A percentile compares a stretch with the other conserved stretches of the same genome.
These are phyloP conservation scores for Leptobrachium leishanense DNA, from an alignment of 2,113 vertebrate genomes.

Conservation along the genomic window DNA sequence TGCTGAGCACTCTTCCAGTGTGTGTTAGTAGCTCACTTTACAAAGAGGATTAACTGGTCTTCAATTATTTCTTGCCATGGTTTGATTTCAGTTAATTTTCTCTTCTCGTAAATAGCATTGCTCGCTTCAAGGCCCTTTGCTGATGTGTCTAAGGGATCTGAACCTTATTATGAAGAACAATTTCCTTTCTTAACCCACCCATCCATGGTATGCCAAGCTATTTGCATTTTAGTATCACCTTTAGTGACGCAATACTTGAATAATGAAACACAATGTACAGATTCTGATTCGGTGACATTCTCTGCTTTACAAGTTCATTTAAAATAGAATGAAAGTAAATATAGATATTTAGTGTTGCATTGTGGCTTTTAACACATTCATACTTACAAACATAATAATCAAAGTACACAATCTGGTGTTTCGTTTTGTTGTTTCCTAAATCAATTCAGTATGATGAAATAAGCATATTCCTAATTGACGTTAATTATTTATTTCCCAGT, in stretches of 20 bases:
- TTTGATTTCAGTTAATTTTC: conserved; percentile 37
- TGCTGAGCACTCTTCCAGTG: conserved; percentile 26
- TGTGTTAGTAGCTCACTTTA: neutral
- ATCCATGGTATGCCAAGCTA: neutral
- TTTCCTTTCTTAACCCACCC: conserved; percentile 8
- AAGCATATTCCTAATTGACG: too few species aligned
- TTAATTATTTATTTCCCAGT: too few species aligned
- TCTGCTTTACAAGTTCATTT: too few species aligned
- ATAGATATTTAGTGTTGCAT: too few species aligned
- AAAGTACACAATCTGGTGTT: too few species aligned
- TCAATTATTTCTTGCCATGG: conserved; percentile 30
- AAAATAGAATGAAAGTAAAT: too few species aligned
- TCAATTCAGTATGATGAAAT: too few species aligned
- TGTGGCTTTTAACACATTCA: too few species aligned
- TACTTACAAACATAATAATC: too few species aligned
- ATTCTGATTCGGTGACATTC: too few species aligned
- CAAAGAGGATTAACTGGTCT: conserved; percentile 12
- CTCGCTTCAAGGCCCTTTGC: conserved; percentile 6
- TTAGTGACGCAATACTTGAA: neutral
- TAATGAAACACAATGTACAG: too few species aligned
- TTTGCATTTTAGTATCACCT: conserved; percentile 24
- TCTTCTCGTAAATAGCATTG: conserved; percentile 36
- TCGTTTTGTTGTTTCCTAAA: too few species aligned
- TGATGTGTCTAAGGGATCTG: conserved; percentile 26
- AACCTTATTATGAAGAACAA: conserved; percentile 47